Evolutionary conservation across 2,113 vertebrate species (phyloP), one percentile per base, ranked within the genome.

Genomic region (Sylvia atricapilla): DNA sequence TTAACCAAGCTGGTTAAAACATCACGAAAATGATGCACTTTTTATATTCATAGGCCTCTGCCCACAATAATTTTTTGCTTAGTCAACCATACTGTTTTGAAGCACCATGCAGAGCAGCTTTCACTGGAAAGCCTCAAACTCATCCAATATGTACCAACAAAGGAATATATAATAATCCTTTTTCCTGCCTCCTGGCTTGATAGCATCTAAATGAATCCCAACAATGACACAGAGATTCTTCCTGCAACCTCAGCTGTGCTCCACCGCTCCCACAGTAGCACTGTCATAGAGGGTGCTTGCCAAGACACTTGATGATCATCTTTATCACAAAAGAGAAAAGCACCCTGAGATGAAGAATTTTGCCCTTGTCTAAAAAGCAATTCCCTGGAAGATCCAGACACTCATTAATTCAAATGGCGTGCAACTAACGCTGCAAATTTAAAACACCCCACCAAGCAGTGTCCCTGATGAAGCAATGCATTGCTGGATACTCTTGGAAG

Each of bases 1-100:
- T 95, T 92, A 96, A 95, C 87, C 93, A 93, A 87, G 62, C 70
- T 87, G 46, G 74, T 94, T 93, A 91, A 94, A 96, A 89, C 74
- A 79, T 78, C 77, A 78, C 87, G 37, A 84, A 95, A 94, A 95
- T 0, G 1, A 31, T 73, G 55, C 70, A 66, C 58, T 87, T 77
- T 62, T 87, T 95, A 56, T 56, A 87, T 69, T 78, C 0, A 0
- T 75, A 55, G 35, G 58, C 66, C 37, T 66, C n/a, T 62, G 77
- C 63, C 46, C 78, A 73, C 82, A 94, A 33, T 19, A 78, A 94
- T 77, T 73, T 95, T 91, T 88, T 84, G 81, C 49, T 47, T 91
- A 89, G 74, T 84, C 74, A 89, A 66, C 53, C 33, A 5, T 73
- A 62, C 41, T 66, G 43, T 53, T 91, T 80, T 0, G 0, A 93